A percentile compares a stretch with the other conserved stretches of the same genome.
phyloP scores from a whole-genome alignment of 2,888 invertebrate species.

The Coleophora flavipennella region DNA sequence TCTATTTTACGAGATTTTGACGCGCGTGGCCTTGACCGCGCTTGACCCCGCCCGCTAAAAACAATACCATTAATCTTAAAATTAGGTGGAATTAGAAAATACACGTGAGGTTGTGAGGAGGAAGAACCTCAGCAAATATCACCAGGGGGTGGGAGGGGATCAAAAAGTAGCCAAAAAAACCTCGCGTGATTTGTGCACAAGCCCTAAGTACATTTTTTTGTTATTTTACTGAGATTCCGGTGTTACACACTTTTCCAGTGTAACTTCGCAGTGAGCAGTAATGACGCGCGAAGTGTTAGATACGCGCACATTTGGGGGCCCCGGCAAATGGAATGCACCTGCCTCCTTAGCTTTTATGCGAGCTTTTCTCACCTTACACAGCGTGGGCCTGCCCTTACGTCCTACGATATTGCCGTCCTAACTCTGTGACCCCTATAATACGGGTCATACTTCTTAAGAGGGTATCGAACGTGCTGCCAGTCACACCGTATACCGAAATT shows the following conservation, averaged over 20 bases:
- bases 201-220: too few species aligned
- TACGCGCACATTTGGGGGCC: constrained; percentile 63
- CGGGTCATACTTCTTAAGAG: constrained; percentile 67
- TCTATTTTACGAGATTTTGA: too few species aligned
- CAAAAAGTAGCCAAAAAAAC: too few species aligned
- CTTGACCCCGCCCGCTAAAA: too few species aligned
- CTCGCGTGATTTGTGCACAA: too few species aligned
- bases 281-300: constrained; percentile 65
- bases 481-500: constrained; percentile 48
- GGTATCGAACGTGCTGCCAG: constrained; percentile 50
- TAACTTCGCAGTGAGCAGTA: constrained; percentile 44
- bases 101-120: too few species aligned
- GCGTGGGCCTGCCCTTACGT: constrained; percentile 35
- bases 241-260: constrained; percentile 33
- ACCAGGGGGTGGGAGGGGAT: too few species aligned
- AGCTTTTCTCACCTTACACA: constrained; percentile 65
- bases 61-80: too few species aligned
- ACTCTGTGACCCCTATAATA: constrained; percentile 71
- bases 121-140: too few species aligned
- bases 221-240: constrained; percentile 55
- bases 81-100: too few species aligned
- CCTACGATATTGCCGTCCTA: constrained; percentile 64
- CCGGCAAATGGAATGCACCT: constrained; percentile 60
- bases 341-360: constrained; percentile 71
- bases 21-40: too few species aligned